Conservation (phyloP, 2,113 vertebrate genomes). For the Sinocyclocheilus anophthalmus region DNA sequence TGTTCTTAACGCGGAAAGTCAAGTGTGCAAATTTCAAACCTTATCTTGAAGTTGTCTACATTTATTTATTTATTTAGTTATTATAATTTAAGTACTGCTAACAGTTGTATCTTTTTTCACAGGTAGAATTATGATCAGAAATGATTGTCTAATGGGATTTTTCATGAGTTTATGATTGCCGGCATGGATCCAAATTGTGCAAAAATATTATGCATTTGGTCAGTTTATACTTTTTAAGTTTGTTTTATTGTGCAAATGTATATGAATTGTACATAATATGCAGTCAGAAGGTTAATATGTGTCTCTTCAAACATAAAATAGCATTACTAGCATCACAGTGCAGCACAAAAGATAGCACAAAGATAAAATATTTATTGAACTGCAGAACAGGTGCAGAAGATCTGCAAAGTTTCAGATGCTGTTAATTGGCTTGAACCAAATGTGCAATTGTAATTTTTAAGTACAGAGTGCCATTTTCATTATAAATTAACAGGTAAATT, state of each 20-base stretch:
- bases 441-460: not conserved
- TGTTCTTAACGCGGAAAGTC: not conserved
- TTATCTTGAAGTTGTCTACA: not conserved
- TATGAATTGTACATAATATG: not conserved
- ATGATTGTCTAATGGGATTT: not conserved
- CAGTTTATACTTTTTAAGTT: not conserved
- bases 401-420: not conserved
- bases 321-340: not conserved
- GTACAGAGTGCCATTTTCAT: not conserved
- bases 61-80: too few species aligned
- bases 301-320: slow-evolving; percentile 36
- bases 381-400: slow-evolving; percentile 25
- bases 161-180: not conserved
- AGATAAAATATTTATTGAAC: slow-evolving; percentile 64
- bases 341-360: not conserved
- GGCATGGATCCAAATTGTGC: not conserved
- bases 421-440: slow-evolving; percentile 3
- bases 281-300: not conserved
- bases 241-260: not conserved
- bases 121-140: not conserved
- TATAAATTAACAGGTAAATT: not conserved
- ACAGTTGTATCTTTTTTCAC: not conserved
- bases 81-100: not conserved
- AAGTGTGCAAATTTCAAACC: not conserved
- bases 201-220: not conserved